These are phyloP conservation scores for Drosophila putrida DNA, from an alignment of 2,888 invertebrate species.

Conservation along the genomic window DNA sequence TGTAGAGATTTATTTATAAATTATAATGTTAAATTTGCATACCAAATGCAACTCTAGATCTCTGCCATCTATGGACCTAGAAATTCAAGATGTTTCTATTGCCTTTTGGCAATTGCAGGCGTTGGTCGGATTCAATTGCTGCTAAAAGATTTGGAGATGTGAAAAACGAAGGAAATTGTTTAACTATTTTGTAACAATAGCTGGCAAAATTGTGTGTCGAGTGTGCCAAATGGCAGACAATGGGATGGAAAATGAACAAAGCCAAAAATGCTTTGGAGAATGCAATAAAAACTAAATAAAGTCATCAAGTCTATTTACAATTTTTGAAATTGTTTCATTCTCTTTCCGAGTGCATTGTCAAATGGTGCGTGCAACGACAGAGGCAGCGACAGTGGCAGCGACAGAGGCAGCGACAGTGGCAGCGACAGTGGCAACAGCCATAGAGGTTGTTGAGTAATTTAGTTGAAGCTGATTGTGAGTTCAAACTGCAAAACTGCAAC, in stretches of 20 bases:
- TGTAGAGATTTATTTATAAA: neutral
- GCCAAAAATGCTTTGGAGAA: conserved; percentile 54
- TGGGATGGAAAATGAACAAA: conserved; percentile 49
- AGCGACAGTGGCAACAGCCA: conserved; percentile 20
- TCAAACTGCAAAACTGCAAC: conserved; percentile 14
- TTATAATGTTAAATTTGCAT: neutral
- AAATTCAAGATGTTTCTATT: neutral
- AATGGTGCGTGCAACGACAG: conserved; percentile 64
- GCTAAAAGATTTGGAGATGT: conserved; percentile 26
- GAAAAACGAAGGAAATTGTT: conserved; percentile 42
- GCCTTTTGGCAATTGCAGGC: conserved; percentile 67
- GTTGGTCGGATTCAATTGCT: conserved; percentile 32
- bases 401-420: neutral
- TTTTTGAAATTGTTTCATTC: conserved; percentile 69
- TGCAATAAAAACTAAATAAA: conserved; percentile 81
- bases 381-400: conserved; percentile 22
- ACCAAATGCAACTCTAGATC: neutral
- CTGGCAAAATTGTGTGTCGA: conserved; percentile 48
- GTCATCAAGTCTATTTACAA: conserved; percentile 78
- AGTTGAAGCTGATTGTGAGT: conserved; percentile 32
- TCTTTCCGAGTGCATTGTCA: conserved; percentile 60
- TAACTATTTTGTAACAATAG: conserved; percentile 48
- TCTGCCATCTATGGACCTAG: neutral
- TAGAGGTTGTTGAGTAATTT: conserved; percentile 73
- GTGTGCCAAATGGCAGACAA: conserved; percentile 67